Base-by-base conservation (phyloP, 2,888 invertebrate genomes). In the Himalopsyche japonica region DNA sequence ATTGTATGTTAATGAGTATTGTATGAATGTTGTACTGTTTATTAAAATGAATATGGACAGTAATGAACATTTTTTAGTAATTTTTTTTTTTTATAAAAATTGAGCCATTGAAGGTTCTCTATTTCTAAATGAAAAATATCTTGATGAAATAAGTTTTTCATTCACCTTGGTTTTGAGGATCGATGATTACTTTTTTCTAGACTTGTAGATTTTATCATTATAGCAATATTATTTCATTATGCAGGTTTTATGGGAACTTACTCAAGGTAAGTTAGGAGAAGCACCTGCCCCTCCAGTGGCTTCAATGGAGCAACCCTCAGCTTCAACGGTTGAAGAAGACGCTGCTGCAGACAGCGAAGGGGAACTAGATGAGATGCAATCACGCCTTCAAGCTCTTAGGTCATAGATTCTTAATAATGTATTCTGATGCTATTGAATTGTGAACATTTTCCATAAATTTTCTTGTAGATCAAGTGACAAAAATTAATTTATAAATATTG, bases 361-460 rank as follows among this genome's bases (percentile, higher is more conserved):
- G 85, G 98, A 97, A 87, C 92, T 98, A n/a, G 95, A 96, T 88
- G 97, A 97, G 89, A 98, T 98, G 98, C 96, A 97, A 90, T 95
- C 94, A 84, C 92, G 98, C 87, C 92, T 98, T 84, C 95, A 98
- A 88, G 97, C 98, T 48, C 92, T 98, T 81, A 94, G 97, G 87
- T 98, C 98, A 88, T 98, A 97, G 37, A 20, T 30, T 20, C 47
- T 34, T 70, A 27, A 70, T 70, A 70, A 70, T 15, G 70, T 10
- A 15, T 70, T 27, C 0, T 4, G 27, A 70, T 30, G 12, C 30
- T 70, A 30, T 70, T 70, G 15, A 70, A 70, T 15, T 70, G 70
- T 27, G 15, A n/a, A 57, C 7, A 10, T 24, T 24, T 20, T 57
- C 24, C 20, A 27, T 70, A 70, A n/a, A 5, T 27, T 15, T 70